phyloP scores from a whole-genome alignment of 2,888 invertebrate species.

The Phortica okadai region DNA sequence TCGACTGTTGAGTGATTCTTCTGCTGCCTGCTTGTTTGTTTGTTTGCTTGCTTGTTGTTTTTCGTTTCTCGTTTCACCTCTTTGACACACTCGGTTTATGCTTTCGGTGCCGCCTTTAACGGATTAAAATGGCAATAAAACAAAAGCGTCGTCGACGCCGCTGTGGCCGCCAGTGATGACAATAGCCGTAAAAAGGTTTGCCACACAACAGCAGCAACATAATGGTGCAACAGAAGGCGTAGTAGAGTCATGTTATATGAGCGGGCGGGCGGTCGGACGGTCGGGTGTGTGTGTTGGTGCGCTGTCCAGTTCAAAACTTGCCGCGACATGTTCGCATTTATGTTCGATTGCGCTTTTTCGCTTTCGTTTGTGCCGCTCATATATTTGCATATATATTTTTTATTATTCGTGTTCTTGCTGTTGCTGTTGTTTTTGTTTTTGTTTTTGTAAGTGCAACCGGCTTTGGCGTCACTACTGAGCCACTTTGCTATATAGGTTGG shows the following conservation, averaged over 20 bases:
- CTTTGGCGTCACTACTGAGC: conserved; percentile 2
- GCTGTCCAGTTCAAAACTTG: too few species aligned
- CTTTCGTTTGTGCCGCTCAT: conserved; percentile 5
- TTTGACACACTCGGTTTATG: too few species aligned
- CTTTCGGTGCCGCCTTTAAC: neutral
- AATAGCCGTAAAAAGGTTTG: neutral
- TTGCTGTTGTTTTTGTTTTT: neutral
- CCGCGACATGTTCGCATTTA: conserved; percentile 3
- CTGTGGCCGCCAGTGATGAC: neutral
- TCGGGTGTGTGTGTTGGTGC: too few species aligned
- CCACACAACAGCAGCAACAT: neutral
- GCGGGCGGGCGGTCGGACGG: too few species aligned
- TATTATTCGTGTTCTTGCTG: neutral
- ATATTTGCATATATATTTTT: too few species aligned
- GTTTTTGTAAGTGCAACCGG: neutral
- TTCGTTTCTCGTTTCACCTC: neutral
- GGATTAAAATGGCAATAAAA: conserved; percentile 18
- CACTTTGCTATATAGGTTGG: neutral
- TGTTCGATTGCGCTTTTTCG: conserved; percentile 2
- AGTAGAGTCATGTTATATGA: too few species aligned
- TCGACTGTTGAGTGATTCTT: too few species aligned
- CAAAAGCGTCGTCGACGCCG: neutral
- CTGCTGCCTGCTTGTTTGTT: neutral
- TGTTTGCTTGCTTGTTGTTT: neutral
- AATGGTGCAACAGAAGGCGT: too few species aligned